Conservation (phyloP, 2,113 vertebrate species). For the Lampris megalopsis region DNA sequence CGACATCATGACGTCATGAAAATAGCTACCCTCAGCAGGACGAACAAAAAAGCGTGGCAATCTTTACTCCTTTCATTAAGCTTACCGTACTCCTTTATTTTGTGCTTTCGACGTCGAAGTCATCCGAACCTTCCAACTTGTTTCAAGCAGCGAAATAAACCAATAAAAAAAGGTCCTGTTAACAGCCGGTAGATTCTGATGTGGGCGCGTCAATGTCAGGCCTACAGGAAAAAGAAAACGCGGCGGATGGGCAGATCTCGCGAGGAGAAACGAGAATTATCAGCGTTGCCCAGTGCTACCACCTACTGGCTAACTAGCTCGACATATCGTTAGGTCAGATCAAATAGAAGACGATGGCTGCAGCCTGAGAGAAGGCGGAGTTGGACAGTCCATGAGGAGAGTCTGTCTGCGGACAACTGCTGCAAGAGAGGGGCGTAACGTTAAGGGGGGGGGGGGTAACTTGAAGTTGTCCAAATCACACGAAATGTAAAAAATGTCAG, state of each 20-base stretch:
- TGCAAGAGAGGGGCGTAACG: no score
- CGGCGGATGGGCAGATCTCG: neutral
- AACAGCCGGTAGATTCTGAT: neutral
- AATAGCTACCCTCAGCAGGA: no score
- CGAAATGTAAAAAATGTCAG: no score
- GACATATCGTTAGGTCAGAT: no score
- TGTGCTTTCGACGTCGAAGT: constrained; percentile 46
- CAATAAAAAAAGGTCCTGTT: neutral
- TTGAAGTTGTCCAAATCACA: no score
- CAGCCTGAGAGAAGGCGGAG: no score
- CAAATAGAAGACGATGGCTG: no score
- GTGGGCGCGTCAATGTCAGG: constrained; percentile 11
- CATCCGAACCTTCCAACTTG: constrained; percentile 9
- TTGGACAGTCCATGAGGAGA: no score
- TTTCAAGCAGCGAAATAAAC: neutral
- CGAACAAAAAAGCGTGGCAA: no score
- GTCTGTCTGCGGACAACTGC: no score
- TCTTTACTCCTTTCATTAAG: neutral
- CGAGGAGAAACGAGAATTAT: constrained; percentile 16
- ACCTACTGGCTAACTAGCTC: constrained; percentile 20
- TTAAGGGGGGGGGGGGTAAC: no score
- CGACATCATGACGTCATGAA: no score
- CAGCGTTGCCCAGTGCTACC: neutral
- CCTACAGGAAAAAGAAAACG: neutral
- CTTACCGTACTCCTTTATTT: constrained; percentile 44